phyloP scores from a whole-genome alignment of 1,140 invertebrate species.

The Pseudachorutes palmiensis region DNA sequence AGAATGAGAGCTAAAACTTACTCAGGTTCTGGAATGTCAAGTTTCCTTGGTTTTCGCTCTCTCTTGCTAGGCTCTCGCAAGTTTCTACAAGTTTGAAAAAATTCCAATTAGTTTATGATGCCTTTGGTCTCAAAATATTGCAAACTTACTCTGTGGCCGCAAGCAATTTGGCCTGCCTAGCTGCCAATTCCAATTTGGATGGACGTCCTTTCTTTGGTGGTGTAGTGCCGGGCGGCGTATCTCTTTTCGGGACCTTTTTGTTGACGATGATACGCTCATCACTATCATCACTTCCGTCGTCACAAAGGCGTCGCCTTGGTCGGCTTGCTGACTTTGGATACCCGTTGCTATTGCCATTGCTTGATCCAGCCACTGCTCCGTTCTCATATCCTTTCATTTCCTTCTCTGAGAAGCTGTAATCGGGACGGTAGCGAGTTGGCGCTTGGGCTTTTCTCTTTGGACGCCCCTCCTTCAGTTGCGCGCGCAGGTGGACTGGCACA shows the following conservation, averaged over 20 bases:
- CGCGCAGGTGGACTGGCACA: neutral
- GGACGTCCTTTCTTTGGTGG: slow-evolving; percentile 1
- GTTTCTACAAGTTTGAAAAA: neutral
- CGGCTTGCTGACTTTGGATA: neutral
- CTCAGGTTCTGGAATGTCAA: slow-evolving; percentile 2
- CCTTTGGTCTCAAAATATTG: no score
- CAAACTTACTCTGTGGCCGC: no score
- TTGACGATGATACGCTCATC: slow-evolving; percentile 4
- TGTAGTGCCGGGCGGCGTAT: neutral
- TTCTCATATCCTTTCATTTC: neutral
- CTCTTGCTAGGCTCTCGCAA: slow-evolving; percentile 1
- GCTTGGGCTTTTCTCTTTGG: slow-evolving; percentile 4
- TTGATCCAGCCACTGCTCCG: neutral
- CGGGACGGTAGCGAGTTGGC: slow-evolving; percentile 1
- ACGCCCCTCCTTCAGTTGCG: neutral
- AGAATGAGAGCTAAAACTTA: neutral
- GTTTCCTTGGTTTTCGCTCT: slow-evolving; percentile 1
- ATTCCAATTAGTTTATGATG: no score
- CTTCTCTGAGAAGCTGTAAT: neutral
- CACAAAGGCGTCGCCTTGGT: slow-evolving; percentile 4
- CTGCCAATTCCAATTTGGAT: neutral
- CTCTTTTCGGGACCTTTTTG: neutral
- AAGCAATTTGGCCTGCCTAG: no score
- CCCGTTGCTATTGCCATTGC: neutral
- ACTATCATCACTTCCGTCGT: slow-evolving; percentile 6